Evolutionary conservation across 2,797 vertebrate species (phyloP), one percentile per base, ranked within the genome.

Genomic region (Sebastes minor): DNA sequence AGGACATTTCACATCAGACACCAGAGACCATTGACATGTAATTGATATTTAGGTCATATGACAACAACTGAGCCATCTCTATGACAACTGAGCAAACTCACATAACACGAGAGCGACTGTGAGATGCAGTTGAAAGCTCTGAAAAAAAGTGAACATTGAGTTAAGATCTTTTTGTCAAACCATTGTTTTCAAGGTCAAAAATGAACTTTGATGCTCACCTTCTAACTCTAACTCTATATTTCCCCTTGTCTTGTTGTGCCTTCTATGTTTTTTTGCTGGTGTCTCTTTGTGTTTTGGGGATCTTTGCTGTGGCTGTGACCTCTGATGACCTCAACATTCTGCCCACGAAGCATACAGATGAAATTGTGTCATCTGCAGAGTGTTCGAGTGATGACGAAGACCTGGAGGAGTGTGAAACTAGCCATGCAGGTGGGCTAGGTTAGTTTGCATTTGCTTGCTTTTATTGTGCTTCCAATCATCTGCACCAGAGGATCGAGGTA

Each of bases 381-480:
- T 99, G 99, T 93, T 98, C 98, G 66, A 99, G 98, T 25, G 99
- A 99, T 22, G 99, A 99, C 27, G 99, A 99, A 95, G 99, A 99
- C 94, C 96, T 99, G 91, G 97, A 98, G 91, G 99, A 99, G 94
- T 99, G 99, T 93, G 98, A 99, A 62, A 97, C 96, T 27, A 97
- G 96, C 96, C 92, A 91, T 85, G 94, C 97, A 99, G 99, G 99
- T 99, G 98, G 97, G 98, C 97, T 97, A 98, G 98, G 97, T 98
- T 97, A 98, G 97, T 99, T 97, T 97, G 97, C 86, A 95, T 97
- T 96, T 95, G 97, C 97, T 98, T 96, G 95, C 94, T 94, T 93
- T 92, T 87, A 92, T 52, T 90, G 92, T 95, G 93, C 90, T 92
- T 83, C 82, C 89, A 90, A 83, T 95, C 92, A 96, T 97, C 95